Evolutionary conservation across 92 coral and sea anemone genomes (phyloP).

Genomic region (Meandrina meandrites): DNA sequence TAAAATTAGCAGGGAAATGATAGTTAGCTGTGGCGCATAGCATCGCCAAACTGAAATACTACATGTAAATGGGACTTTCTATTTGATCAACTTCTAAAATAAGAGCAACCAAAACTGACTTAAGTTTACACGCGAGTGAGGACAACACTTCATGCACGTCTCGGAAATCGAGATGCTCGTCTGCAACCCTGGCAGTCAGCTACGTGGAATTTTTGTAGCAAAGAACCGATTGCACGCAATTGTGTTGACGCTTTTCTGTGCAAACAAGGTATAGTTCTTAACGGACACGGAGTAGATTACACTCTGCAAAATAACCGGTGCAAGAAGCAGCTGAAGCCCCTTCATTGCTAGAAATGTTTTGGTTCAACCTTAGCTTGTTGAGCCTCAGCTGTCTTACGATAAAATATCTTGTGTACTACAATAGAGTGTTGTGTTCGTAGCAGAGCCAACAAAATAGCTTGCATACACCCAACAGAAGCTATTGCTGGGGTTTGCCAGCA

Average conservation of each 20-base stretch:
- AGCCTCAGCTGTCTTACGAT: constrained; percentile 27
- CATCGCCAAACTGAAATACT: constrained; percentile 9
- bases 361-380: constrained; percentile 23
- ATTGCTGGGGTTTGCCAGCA: neutral
- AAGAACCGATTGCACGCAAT: constrained; percentile 36
- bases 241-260: constrained; percentile 26
- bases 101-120: neutral
- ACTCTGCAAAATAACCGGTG: neutral
- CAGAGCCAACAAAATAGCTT: constrained; percentile 14
- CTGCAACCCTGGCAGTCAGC: constrained; percentile 32
- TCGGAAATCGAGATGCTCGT: constrained; percentile 38
- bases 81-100: neutral
- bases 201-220: constrained; percentile 39
- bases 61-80: neutral
- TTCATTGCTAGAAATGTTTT: constrained; percentile 5
- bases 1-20: constrained; percentile 20
- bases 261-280: constrained; percentile 3
- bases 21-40: constrained; percentile 16
- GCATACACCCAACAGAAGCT: constrained; percentile 3
- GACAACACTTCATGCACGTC: neutral
- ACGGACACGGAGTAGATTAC: neutral
- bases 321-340: constrained; percentile 37
- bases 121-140: neutral
- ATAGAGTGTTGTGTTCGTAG: constrained; percentile 41
- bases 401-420: constrained; percentile 40